A percentile compares a stretch with the other conserved stretches of the same genome.
Evolutionary conservation across 2,888 invertebrate species (phyloP).

Genomic region (Phytoseiulus persimilis): DNA sequence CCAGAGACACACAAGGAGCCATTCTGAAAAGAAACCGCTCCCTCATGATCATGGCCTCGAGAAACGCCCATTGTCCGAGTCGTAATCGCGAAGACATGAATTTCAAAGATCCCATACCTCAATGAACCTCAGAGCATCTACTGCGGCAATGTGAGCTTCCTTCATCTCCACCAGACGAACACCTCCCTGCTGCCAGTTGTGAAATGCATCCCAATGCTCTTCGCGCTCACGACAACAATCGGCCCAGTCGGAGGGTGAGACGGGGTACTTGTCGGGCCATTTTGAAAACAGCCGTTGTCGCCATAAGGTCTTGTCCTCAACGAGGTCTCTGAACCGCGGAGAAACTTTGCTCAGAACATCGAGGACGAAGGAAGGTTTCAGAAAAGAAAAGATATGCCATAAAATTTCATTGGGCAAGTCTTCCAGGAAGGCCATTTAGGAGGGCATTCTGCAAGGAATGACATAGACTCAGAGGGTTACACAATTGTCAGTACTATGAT

Average conservation of each 20-base stretch:
- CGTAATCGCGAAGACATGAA: too few species aligned
- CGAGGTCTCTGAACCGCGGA: neutral
- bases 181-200: conserved; percentile 6
- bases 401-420: conserved; percentile 21
- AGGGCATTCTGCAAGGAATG: neutral
- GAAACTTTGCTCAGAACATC: conserved; percentile 14
- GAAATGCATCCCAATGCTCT: conserved; percentile 35
- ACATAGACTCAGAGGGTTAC: neutral
- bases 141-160: conserved; percentile 28
- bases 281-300: neutral
- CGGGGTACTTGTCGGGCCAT: conserved; percentile 16
- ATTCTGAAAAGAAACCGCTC: neutral
- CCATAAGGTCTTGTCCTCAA: conserved; percentile 8
- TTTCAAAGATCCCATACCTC: neutral
- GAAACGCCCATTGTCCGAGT: too few species aligned
- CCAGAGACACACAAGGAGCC: conserved; percentile 27
- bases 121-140: conserved; percentile 9
- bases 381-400: conserved; percentile 11
- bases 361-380: conserved; percentile 7
- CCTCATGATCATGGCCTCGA: neutral
- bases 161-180: neutral
- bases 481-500: neutral
- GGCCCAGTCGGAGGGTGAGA: conserved; percentile 14
- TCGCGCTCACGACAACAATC: conserved; percentile 20
- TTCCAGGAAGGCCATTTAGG: conserved; percentile 35